phyloP scores from a whole-genome alignment of 2,797 vertebrate species.

The Alectoris magna region DNA sequence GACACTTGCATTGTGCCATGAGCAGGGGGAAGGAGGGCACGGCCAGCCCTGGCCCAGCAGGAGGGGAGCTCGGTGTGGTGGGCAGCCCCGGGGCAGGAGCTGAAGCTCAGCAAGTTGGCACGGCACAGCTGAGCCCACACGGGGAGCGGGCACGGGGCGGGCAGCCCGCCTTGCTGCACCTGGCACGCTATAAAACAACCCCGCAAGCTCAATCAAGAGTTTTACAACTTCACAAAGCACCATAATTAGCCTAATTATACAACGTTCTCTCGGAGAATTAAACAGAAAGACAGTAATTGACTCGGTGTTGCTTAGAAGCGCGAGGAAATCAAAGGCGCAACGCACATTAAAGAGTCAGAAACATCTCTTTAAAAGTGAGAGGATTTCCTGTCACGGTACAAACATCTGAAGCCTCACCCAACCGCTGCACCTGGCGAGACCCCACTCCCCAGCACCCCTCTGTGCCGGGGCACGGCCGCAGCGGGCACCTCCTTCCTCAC shows the following conservation, averaged over 20 bases:
- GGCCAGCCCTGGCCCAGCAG: not conserved
- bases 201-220: constrained; percentile 55
- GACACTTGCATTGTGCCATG: not conserved
- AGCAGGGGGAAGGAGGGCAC: not conserved
- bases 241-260: constrained; percentile 69
- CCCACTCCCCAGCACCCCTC: constrained; percentile 13
- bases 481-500: not conserved
- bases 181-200: constrained; percentile 59
- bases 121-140: not conserved
- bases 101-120: not conserved
- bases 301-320: constrained; percentile 44
- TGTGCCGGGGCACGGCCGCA: not conserved
- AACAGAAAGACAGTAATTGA: constrained; percentile 59
- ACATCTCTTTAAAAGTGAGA: constrained; percentile 62
- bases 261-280: constrained; percentile 57
- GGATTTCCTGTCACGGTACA: constrained; percentile 63
- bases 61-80: not conserved
- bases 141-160: not conserved
- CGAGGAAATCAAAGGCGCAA: constrained; percentile 60
- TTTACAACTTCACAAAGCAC: constrained; percentile 68
- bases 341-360: constrained; percentile 64
- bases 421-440: constrained; percentile 37
- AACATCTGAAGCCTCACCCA: constrained; percentile 49
- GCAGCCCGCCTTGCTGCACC: constrained; percentile 50
- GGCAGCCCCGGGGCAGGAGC: not conserved